These are phyloP conservation scores for Apodemus speciosus DNA, from an alignment of 2,113 vertebrate genomes.

Conservation along the genomic window DNA sequence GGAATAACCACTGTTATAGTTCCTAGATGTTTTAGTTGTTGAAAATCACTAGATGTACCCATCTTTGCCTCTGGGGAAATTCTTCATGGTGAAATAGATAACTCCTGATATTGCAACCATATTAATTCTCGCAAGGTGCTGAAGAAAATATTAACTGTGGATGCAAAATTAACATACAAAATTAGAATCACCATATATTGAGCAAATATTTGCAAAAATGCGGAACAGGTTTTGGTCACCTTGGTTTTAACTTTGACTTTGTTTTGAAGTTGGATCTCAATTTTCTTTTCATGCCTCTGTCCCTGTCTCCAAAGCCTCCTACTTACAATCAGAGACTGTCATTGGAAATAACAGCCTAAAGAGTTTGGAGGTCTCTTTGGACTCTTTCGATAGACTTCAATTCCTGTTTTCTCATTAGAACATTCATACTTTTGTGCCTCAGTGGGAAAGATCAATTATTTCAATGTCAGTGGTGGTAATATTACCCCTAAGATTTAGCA, in stretches of 20 bases:
- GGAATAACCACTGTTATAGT: neutral
- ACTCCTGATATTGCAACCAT: constrained; percentile 62
- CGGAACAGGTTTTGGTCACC: constrained; percentile 81
- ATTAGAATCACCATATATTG: constrained; percentile 83
- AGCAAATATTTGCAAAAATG: constrained; percentile 86
- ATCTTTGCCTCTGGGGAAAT: constrained; percentile 67
- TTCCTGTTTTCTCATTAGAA: constrained; percentile 83
- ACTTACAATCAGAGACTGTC: constrained; percentile 71
- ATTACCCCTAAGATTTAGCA: constrained; percentile 81
- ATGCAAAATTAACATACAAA: constrained; percentile 84
- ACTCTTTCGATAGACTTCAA: constrained; percentile 78
- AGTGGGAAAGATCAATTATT: constrained; percentile 81
- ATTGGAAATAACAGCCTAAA: constrained; percentile 76
- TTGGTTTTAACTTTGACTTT: constrained; percentile 81
- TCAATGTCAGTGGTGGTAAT: constrained; percentile 78
- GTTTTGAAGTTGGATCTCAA: constrained; percentile 83
- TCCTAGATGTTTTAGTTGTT: constrained; percentile 54
- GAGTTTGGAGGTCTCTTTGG: constrained; percentile 83
- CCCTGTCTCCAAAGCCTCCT: neutral
- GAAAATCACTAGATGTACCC: constrained; percentile 58
- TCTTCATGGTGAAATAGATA: constrained; percentile 76
- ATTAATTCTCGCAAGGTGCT: constrained; percentile 72
- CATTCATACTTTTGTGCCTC: constrained; percentile 69
- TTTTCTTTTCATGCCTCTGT: constrained; percentile 57
- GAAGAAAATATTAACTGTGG: constrained; percentile 59